These are phyloP conservation scores for Acanthornis magna DNA, from an alignment of 2,797 vertebrate species.

Conservation along the genomic window DNA sequence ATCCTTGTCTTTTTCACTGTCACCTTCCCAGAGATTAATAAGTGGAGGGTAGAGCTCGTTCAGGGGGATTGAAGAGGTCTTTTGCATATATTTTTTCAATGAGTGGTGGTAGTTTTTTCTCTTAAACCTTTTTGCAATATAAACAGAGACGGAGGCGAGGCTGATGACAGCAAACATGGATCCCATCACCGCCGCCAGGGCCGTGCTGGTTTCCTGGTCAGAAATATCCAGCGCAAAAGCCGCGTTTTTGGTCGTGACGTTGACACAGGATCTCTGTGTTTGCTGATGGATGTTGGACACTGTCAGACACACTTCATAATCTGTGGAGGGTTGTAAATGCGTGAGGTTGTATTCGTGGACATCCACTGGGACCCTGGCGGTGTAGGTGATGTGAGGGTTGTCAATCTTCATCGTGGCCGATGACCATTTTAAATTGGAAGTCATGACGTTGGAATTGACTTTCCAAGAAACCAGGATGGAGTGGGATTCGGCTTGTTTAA, in stretches of 20 bases:
- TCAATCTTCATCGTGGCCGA: slow-evolving; percentile 98
- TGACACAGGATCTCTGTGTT: slow-evolving; percentile 91
- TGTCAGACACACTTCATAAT: slow-evolving; percentile 94
- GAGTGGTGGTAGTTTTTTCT: slow-evolving; percentile 98
- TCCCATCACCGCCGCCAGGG: slow-evolving; percentile 91
- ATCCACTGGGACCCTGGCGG: slow-evolving; percentile 92
- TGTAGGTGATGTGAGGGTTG: slow-evolving; percentile 96
- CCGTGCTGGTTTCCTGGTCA: slow-evolving; percentile 88
- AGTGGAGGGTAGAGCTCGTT: slow-evolving; percentile 97
- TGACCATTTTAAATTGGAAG: slow-evolving; percentile 94
- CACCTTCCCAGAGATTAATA: slow-evolving; percentile 97
- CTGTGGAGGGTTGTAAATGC: slow-evolving; percentile 91
- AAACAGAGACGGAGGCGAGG: slow-evolving; percentile 85
- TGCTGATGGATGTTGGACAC: slow-evolving; percentile 93
- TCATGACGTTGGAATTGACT: slow-evolving; percentile 92
- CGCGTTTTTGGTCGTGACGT: slow-evolving; percentile 90
- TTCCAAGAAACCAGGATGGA: slow-evolving; percentile 97
- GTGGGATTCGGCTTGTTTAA: slow-evolving; percentile 91
- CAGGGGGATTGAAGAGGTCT: slow-evolving; percentile 95
- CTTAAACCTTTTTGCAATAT: slow-evolving; percentile 91
- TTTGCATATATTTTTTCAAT: slow-evolving; percentile 98
- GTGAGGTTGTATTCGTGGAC: slow-evolving; percentile 97
- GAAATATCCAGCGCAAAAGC: slow-evolving; percentile 86
- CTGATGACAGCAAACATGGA: slow-evolving; percentile 90
- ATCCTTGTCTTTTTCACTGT: slow-evolving; percentile 96